A percentile compares a stretch with the other conserved stretches of the same genome.
Conservation (phyloP, 2,113 vertebrate genomes). For the Sebastes fasciatus region DNA sequence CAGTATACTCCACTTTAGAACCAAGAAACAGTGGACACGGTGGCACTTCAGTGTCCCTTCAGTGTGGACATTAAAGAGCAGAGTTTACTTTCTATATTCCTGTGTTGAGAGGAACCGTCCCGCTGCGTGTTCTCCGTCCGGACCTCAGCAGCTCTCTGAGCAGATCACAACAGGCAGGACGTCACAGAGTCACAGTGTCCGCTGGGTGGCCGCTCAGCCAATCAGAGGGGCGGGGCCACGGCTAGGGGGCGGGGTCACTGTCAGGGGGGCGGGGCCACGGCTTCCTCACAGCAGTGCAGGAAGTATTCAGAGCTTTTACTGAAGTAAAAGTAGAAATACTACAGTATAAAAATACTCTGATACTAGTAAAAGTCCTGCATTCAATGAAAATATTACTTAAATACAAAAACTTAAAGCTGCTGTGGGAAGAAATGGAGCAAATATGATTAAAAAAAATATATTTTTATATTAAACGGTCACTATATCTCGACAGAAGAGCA, state of each 20-base stretch:
- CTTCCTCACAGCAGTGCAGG: neutral
- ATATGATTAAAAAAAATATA: no score
- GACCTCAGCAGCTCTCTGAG: slow-evolving; percentile 70
- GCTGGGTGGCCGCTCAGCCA: slow-evolving; percentile 72
- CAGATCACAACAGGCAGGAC: slow-evolving; percentile 73
- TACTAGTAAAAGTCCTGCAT: neutral
- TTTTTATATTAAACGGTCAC: no score
- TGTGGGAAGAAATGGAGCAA: no score
- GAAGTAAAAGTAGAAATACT: neutral
- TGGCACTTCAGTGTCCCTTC: no score
- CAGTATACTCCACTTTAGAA: no score
- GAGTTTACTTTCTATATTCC: slow-evolving; percentile 35
- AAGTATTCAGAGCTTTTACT: neutral
- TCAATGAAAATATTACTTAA: neutral
- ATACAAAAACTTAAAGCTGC: neutral
- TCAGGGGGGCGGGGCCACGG: slow-evolving; percentile 66
- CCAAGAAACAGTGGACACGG: no score
- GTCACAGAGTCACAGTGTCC: slow-evolving; percentile 87
- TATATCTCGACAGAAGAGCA: no score
- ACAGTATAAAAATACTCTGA: neutral
- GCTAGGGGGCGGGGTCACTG: no score
- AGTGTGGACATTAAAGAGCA: neutral
- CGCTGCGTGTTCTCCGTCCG: slow-evolving; percentile 61
- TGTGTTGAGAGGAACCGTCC: slow-evolving; percentile 12
- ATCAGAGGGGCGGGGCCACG: slow-evolving; percentile 56